These are phyloP conservation scores for Sphaerophoria taeniata DNA, from an alignment of 2,888 invertebrate genomes.

Conservation along the genomic window DNA sequence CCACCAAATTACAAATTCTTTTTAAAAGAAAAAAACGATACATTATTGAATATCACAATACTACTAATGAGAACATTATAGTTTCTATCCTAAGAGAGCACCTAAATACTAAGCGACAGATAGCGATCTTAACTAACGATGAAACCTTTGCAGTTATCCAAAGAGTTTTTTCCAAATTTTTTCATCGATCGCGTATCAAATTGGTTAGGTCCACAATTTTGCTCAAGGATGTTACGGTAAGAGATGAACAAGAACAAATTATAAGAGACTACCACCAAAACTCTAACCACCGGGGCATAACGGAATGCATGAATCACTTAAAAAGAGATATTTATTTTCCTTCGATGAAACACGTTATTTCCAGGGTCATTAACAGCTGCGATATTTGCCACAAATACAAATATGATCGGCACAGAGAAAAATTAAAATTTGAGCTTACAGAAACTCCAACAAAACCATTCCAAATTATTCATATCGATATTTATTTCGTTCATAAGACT, in stretches of 20 bases:
- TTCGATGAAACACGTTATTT: slow-evolving; percentile 28
- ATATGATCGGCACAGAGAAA: slow-evolving; percentile 44
- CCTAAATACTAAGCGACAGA: slow-evolving; percentile 13
- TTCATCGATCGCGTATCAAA: slow-evolving; percentile 2
- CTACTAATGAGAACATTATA: slow-evolving; percentile 1
- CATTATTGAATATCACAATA: slow-evolving; percentile 1
- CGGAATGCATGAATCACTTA: slow-evolving; percentile 9
- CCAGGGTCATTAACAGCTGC: slow-evolving; percentile 46
- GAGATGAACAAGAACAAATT: slow-evolving; percentile 26
- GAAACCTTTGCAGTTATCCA: slow-evolving; percentile 9
- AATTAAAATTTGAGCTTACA: slow-evolving; percentile 41
- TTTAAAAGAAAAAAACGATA: slow-evolving; percentile 33
- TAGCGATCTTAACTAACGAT: slow-evolving; percentile 27
- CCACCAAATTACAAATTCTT: slow-evolving; percentile 1
- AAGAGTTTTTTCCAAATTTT: background rate
- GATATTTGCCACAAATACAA: slow-evolving; percentile 45
- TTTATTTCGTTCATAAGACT: slow-evolving; percentile 47
- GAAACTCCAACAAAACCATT: slow-evolving; percentile 39
- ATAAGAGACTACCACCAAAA: slow-evolving; percentile 33
- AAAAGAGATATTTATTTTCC: slow-evolving; percentile 43
- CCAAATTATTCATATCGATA: slow-evolving; percentile 48
- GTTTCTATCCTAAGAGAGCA: slow-evolving; percentile 5
- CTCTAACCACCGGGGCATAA: slow-evolving; percentile 39
- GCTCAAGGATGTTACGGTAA: slow-evolving; percentile 15
- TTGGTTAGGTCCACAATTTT: slow-evolving; percentile 21